Percentiles rank a stretch among this genome's conserved stretches.
phyloP scores from a whole-genome alignment of 2,797 vertebrate species.

The Rhabdophis nuchalis region DNA sequence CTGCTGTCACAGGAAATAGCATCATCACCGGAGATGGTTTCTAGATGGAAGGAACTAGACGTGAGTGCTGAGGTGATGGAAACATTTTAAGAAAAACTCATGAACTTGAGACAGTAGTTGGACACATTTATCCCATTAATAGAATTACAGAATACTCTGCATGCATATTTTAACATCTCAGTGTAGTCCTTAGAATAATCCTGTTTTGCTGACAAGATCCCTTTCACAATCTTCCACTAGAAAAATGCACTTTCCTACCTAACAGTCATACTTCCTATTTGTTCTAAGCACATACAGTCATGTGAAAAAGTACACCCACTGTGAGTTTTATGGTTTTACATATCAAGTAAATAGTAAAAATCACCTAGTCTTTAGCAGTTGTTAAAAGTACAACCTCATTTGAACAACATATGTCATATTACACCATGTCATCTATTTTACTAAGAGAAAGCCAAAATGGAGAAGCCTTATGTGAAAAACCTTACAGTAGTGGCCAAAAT shows the following conservation, averaged over 20 bases:
- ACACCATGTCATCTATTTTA: no score
- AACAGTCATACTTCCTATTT: background rate
- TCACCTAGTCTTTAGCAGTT: no score
- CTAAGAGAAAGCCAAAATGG: background rate
- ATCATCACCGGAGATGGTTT: background rate
- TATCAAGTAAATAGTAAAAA: no score
- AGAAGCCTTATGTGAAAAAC: background rate
- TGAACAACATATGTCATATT: no score
- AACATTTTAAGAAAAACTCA: background rate
- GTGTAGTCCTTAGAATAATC: no score
- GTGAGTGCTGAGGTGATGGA: background rate
- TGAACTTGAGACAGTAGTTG: background rate
- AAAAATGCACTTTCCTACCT: background rate
- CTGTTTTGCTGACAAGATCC: no score
- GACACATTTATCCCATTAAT: background rate
- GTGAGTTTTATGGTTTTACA: no score
- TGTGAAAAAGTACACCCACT: background rate
- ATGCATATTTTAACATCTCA: background rate
- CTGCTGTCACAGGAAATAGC: no score
- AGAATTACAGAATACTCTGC: background rate
- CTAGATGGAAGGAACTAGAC: background rate
- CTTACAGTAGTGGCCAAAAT: no score
- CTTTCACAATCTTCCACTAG: background rate
- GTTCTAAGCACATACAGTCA: background rate
- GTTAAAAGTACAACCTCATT: background rate